phyloP scores from a whole-genome alignment of 1,140 invertebrate species.

The Pogonus chalceus region DNA sequence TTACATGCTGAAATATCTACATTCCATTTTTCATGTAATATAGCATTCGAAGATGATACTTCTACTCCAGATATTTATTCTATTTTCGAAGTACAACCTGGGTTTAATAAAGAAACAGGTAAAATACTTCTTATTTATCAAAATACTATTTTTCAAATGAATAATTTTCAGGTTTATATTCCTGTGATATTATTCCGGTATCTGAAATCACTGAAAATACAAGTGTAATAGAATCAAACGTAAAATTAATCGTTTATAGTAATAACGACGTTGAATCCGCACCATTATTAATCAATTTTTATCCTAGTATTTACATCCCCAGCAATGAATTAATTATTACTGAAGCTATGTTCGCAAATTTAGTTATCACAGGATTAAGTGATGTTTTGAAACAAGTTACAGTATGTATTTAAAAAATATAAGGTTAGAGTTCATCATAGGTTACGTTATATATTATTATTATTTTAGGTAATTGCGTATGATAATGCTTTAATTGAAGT shows the following conservation, averaged over 20 bases:
- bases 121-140: slow-evolving; percentile 4
- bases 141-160: slow-evolving; percentile 5
- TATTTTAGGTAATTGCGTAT: slow-evolving; percentile 23
- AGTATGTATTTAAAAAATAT: slow-evolving; percentile 17
- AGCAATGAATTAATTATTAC: slow-evolving; percentile 19
- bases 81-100: slow-evolving; percentile 23
- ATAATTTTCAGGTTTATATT: slow-evolving; percentile 26
- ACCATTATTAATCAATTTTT: slow-evolving; percentile 22
- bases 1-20: slow-evolving; percentile 20
- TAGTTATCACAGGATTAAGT: slow-evolving; percentile 22
- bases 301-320: slow-evolving; percentile 21
- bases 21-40: slow-evolving; percentile 25
- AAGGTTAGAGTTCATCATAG: background rate
- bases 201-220: slow-evolving; percentile 16
- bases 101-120: slow-evolving; percentile 27
- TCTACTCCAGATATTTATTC: slow-evolving; percentile 12
- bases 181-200: slow-evolving; percentile 24
- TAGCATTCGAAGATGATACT: slow-evolving; percentile 23
- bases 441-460: background rate
- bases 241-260: slow-evolving; percentile 21
- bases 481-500: slow-evolving; percentile 27
- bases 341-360: slow-evolving; percentile 15
- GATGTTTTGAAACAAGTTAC: slow-evolving; percentile 22
- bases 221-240: slow-evolving; percentile 19
- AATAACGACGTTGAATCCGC: slow-evolving; percentile 22